Evolutionary conservation across 2,113 vertebrate species (phyloP).

Genomic region (Sterna hirundo): DNA sequence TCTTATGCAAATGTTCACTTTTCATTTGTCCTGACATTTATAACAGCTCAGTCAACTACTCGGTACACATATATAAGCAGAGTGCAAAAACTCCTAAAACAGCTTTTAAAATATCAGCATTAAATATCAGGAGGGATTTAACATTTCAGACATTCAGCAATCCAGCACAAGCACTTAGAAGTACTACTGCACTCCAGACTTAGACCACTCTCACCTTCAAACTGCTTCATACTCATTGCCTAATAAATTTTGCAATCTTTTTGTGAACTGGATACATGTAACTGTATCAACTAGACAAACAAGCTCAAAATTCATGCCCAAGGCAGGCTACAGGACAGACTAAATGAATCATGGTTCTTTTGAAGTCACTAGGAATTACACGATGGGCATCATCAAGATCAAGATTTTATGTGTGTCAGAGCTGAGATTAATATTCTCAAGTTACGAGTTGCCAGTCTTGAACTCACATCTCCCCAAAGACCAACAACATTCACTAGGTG

Average conservation of each 20-base stretch:
- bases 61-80: background rate
- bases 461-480: background rate
- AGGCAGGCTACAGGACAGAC: background rate
- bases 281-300: background rate
- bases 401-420: background rate
- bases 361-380: background rate
- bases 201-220: background rate
- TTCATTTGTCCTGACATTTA: background rate
- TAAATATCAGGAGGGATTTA: background rate
- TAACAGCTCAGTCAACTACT: background rate
- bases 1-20: background rate
- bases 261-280: background rate
- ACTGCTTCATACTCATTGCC: background rate
- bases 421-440: background rate
- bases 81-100: background rate
- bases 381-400: background rate
- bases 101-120: background rate
- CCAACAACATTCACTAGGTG: background rate
- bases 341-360: background rate
- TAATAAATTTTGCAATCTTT: background rate
- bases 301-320: background rate
- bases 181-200: background rate
- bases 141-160: background rate
- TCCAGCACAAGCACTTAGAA: background rate
- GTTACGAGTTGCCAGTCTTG: background rate